phyloP scores from a whole-genome alignment of 2,888 invertebrate genomes.

The Gortyna flavago region DNA sequence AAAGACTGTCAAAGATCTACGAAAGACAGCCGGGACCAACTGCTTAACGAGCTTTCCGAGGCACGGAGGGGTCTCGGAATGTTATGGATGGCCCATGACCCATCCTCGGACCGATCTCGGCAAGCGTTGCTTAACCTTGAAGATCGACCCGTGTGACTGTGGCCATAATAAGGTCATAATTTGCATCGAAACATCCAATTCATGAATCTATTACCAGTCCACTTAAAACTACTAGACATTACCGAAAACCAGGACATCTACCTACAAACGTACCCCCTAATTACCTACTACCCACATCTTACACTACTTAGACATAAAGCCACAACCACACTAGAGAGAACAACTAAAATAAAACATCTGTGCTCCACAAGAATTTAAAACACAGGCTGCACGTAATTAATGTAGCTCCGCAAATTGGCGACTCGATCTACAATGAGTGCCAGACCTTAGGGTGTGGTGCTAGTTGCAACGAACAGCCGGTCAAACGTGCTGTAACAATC shows the following conservation, averaged over 20 bases:
- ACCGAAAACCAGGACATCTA: not conserved
- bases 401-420: slow-evolving; percentile 70
- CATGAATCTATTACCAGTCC: not conserved
- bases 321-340: slow-evolving; percentile 35
- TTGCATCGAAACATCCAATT: not conserved
- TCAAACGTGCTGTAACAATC: not conserved
- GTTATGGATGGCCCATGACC: too few relatives aligned
- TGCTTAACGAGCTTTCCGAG: not conserved
- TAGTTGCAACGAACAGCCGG: slow-evolving; percentile 11
- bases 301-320: slow-evolving; percentile 37
- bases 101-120: not conserved
- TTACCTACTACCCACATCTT: not conserved
- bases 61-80: not conserved
- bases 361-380: slow-evolving; percentile 65
- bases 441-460: slow-evolving; percentile 56
- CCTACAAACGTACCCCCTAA: slow-evolving; percentile 1
- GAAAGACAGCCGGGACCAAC: not conserved
- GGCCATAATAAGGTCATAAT: not conserved
- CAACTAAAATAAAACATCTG: slow-evolving; percentile 65
- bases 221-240: not conserved
- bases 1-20: too few relatives aligned
- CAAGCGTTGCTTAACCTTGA: not conserved
- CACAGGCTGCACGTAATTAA: slow-evolving; percentile 69
- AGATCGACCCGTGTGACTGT: not conserved
- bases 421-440: slow-evolving; percentile 67